Evolutionary conservation across 2,888 invertebrate species (phyloP), one percentile per base, ranked within the genome.

Genomic region (Tholera decimalis): DNA sequence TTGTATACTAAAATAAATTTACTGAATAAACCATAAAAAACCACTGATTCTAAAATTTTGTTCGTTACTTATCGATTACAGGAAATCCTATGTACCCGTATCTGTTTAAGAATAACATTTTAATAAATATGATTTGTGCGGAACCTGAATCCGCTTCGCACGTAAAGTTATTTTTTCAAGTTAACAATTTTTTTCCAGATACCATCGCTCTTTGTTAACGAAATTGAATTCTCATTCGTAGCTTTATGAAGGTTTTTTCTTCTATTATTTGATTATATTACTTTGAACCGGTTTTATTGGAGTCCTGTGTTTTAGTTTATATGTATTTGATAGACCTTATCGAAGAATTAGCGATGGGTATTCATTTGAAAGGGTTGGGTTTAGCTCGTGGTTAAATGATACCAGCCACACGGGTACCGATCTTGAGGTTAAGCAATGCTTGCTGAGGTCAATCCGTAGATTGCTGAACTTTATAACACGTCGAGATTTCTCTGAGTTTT

Each of bases 141-240:
- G n/a, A n/a, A n/a, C n/a, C n/a, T 2, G 5, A 35, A 6, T 15
- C 1, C 35, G 15, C 13, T 6, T 35, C 15, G 15, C 15, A 35
- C 35, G 13, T 35, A 6, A 1, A 5, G 4, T 1, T 5, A 6
- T 35, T 57, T 33, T 33, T 7, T 51, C 11, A 26, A 53, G 22
- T 18, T 18, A 35, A 37, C 43, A 33, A 8, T 8, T 64, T 70
- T 72, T 74, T 70, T 83, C 81, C 85, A n/a, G 76, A 72, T 35
- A 79, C 85, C 85, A 88, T 90, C 89, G 90, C 89, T 91, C 90
- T 92, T 91, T 91, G 89, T 91, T 91, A 89, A 87, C 85, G 80
- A 90, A 92, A 92, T 92, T 92, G 88, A 90, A 91, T 92, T 88
- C 85, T 83, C 87, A 90, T 91, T 91, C 88, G 91, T 89, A 87